Base-by-base conservation (phyloP, 2,113 vertebrate genomes). In the Pica pica region DNA sequence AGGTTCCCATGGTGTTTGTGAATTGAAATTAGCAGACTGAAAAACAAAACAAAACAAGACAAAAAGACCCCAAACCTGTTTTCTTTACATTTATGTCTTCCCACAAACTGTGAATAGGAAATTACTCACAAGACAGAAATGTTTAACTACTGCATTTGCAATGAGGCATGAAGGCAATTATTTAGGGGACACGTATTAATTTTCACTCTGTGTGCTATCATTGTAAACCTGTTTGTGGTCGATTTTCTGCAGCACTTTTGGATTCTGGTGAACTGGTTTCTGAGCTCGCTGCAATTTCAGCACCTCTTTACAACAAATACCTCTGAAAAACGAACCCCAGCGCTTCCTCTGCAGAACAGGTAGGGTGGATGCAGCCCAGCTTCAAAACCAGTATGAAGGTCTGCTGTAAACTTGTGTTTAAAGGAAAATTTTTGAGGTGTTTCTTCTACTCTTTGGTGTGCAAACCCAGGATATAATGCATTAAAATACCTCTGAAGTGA, bases 1-100 rank as follows among this genome's bases (percentile, higher is more conserved):
- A 91, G 92, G 30, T 81, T 97, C 97, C 97, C 57, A 69, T n/a
- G 47, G 98, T 94, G 97, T 94, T 93, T 26, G 74, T 91, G 97
- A 98, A 98, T 98, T 98, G 97, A 98, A 97, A 98, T 97, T 97
- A 98, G 83, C 69, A 82, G 44, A 83, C 44, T 83, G 71, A 70
- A 96, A 91, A 94, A 65, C 83, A 94, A 95, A 89, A 79, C 47
- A 55, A 80, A 84, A 67, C 55, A 3, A 5, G 16, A 89, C 83
- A 94, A 89, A 96, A 87, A 49, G 69, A 82, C 68, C 24, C 28
- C 75, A 94, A 85, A 91, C 67, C 81, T 93, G 79, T 87, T 96
- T 97, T 87, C 91, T 94, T 97, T 96, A 92, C 88, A 89, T 91
- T 95, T 94, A 95, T 91, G 82, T 55, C 73, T 95, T 91, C 89